A percentile compares a stretch with the other conserved stretches of the same genome.
Conservation (phyloP, 2,797 vertebrate genomes). For the Microhierax caerulescens region DNA sequence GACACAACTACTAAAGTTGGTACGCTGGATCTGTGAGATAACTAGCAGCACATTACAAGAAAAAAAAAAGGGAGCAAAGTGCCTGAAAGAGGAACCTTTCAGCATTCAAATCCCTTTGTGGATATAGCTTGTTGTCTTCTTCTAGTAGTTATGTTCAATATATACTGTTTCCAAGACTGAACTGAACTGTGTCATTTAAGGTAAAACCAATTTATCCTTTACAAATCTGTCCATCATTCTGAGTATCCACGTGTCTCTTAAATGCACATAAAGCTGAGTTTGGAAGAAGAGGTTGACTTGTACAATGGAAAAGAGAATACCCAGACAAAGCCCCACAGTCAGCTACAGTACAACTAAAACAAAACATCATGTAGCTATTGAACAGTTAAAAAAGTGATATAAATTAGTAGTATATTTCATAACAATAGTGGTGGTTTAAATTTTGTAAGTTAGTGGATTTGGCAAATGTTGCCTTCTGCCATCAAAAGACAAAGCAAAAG, state of each 20-base stretch:
- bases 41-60: background rate
- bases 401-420: background rate
- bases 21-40: background rate
- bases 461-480: background rate
- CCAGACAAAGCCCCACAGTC: background rate
- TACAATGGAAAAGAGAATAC: background rate
- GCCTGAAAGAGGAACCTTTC: background rate
- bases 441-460: background rate
- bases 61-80: fast-evolving
- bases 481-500: background rate
- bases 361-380: background rate
- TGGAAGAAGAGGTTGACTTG: background rate
- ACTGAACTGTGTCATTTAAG: background rate
- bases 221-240: background rate
- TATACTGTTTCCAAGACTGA: background rate
- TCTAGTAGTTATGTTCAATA: background rate
- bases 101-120: background rate
- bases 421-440: background rate
- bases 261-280: background rate
- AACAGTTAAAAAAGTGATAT: background rate
- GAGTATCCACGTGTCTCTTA: background rate
- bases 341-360: background rate
- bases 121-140: background rate
- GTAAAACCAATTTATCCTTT: background rate
- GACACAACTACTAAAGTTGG: background rate